These are phyloP conservation scores for Heliopora coerulea DNA, from an alignment of 92 coral and sea anemone species.

Conservation along the genomic window DNA sequence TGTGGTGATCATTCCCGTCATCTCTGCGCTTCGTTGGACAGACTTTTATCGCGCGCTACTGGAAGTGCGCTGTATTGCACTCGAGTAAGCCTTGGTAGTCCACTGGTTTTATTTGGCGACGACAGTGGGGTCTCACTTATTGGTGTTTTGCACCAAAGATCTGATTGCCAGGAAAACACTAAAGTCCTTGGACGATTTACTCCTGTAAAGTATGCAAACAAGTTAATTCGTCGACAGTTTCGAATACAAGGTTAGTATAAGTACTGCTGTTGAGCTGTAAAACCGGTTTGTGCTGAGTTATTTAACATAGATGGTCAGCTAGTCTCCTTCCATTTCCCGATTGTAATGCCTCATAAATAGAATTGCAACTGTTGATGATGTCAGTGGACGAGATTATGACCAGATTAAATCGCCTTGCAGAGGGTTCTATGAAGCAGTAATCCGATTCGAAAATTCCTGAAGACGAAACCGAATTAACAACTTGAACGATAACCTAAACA, in stretches of 20 bases:
- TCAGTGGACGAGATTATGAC: no score
- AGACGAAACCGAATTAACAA: no score
- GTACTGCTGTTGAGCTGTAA: no score
- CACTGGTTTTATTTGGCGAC: slow-evolving; percentile 6
- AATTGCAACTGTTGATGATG: no score
- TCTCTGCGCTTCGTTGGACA: slow-evolving; percentile 20
- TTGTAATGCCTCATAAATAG: no score
- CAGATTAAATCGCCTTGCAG: no score
- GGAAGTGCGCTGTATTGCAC: slow-evolving; percentile 15
- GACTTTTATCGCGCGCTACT: slow-evolving; percentile 6
- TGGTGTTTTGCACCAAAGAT: slow-evolving; percentile 18
- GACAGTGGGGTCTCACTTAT: slow-evolving; percentile 3
- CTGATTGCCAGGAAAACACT: slow-evolving; percentile 4
- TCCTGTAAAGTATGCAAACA: slow-evolving; percentile 4
- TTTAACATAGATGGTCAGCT: no score
- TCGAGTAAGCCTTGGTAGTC: slow-evolving; percentile 22
- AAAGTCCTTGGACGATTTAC: slow-evolving; percentile 12
- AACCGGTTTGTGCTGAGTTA: no score
- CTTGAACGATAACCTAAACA: no score
- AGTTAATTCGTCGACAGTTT: slow-evolving; percentile 20
- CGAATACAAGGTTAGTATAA: slow-evolving; percentile 28
- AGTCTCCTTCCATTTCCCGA: no score
- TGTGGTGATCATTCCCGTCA: slow-evolving; percentile 5
- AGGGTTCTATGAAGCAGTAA: no score
- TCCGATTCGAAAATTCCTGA: no score